Conservation (phyloP, 2,888 invertebrate species). For the Mythimna ferrago region DNA sequence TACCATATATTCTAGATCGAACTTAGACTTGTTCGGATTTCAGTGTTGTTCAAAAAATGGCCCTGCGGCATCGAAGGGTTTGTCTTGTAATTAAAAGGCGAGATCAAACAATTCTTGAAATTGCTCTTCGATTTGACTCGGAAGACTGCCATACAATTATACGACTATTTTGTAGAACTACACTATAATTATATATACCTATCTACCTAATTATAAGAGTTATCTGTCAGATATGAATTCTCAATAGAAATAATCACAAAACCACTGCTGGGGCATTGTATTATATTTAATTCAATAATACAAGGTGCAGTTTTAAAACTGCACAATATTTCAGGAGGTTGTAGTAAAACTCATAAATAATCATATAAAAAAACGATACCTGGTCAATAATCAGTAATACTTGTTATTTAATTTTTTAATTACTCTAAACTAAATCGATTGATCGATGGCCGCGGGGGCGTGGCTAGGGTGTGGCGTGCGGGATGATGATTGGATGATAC, state of each 20-base stretch:
- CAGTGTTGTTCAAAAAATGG: not conserved
- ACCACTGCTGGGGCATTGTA: too few species aligned
- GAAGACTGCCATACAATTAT: not conserved
- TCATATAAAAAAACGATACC: too few species aligned
- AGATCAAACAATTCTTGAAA: not conserved
- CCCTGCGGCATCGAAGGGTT: not conserved
- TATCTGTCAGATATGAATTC: not conserved
- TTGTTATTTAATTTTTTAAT: too few species aligned
- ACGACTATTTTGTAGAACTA: not conserved
- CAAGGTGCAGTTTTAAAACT: too few species aligned
- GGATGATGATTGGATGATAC: too few species aligned
- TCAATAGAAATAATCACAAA: not conserved
- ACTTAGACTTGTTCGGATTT: not conserved
- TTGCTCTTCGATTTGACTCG: not conserved
- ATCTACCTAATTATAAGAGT: not conserved
- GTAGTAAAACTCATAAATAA: too few species aligned
- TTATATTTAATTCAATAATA: too few species aligned
- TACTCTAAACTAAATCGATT: too few species aligned
- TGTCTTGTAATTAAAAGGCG: constrained; percentile 3
- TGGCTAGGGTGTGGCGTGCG: too few species aligned
- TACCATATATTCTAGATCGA: not conserved
- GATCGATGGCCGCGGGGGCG: too few species aligned
- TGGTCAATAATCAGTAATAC: too few species aligned
- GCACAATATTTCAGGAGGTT: too few species aligned
- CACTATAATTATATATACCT: not conserved